phyloP scores from a whole-genome alignment of 2,888 invertebrate genomes.

The Phyllotreta striolata region DNA sequence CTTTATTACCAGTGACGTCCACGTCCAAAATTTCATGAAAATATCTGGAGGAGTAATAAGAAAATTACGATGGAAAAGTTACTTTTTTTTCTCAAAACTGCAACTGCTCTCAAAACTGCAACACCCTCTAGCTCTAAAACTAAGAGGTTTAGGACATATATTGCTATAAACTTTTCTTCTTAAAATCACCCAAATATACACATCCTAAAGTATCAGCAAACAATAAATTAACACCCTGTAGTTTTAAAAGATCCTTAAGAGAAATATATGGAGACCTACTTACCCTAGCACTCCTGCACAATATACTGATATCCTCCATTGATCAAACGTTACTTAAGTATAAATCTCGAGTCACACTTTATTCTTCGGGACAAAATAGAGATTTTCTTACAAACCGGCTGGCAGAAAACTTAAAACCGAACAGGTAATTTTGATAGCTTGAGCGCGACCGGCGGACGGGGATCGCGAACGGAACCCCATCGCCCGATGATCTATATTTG shows the following conservation, averaged over 20 bases:
- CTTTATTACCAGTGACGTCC: too few relatives aligned
- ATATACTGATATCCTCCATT: constrained; percentile 37
- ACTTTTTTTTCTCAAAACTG: too few relatives aligned
- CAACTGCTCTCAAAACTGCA: too few relatives aligned
- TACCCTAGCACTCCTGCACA: constrained; percentile 33
- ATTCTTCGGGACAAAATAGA: constrained; percentile 61
- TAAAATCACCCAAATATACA: too few relatives aligned
- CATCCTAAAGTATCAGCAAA: too few relatives aligned
- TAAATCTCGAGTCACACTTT: constrained; percentile 59
- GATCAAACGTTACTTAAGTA: constrained; percentile 57
- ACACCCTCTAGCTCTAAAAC: too few relatives aligned
- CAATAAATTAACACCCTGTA: too few relatives aligned
- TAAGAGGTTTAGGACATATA: too few relatives aligned
- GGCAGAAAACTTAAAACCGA: constrained; percentile 55
- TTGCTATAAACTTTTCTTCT: too few relatives aligned
- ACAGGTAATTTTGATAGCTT: constrained; percentile 53
- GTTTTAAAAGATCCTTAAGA: background rate
- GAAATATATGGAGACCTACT: constrained; percentile 13
- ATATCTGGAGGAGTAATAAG: too few relatives aligned
- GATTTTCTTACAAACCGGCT: constrained; percentile 59
- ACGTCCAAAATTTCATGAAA: too few relatives aligned
- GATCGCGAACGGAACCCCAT: constrained; percentile 22
- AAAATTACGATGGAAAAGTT: too few relatives aligned
- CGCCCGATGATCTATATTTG: constrained; percentile 53
- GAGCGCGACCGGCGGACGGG: constrained; percentile 1